Percentiles rank a stretch among this genome's conserved stretches.
Evolutionary conservation across 1,140 invertebrate species (phyloP).

Genomic region (Leptinotarsa undecemlineata): DNA sequence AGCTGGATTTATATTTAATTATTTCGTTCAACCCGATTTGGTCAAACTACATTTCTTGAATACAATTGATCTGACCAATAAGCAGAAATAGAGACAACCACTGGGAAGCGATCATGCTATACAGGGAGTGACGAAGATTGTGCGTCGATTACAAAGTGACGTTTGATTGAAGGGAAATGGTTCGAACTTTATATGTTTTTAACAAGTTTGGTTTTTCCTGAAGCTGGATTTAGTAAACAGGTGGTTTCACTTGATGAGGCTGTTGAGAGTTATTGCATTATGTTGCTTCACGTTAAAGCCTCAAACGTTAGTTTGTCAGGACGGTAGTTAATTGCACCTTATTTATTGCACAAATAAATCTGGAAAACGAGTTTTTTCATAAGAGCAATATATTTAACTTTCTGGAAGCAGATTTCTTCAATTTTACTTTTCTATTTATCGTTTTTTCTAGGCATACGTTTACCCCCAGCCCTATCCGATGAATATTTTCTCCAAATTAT

Average conservation of each 20-base stretch:
- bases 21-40: slow-evolving; percentile 1
- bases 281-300: too few relatives aligned
- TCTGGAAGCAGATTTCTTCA: too few relatives aligned
- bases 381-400: too few relatives aligned
- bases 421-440: too few relatives aligned
- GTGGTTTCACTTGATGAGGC: background rate
- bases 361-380: too few relatives aligned
- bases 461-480: too few relatives aligned
- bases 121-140: background rate
- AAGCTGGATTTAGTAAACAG: background rate
- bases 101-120: background rate
- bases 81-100: background rate
- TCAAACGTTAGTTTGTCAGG: too few relatives aligned
- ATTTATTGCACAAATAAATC: too few relatives aligned
- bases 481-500: too few relatives aligned
- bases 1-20: slow-evolving; percentile 1
- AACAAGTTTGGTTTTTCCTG: background rate
- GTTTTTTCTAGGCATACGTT: too few relatives aligned
- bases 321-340: too few relatives aligned
- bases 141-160: background rate
- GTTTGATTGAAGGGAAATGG: background rate
- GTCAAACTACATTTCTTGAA: slow-evolving; percentile 8
- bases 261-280: background rate
- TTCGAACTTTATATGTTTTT: background rate
- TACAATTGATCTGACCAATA: background rate